Evolutionary conservation across 2,797 vertebrate genomes (phyloP).

Genomic region (Pseudochirops corinnae): DNA sequence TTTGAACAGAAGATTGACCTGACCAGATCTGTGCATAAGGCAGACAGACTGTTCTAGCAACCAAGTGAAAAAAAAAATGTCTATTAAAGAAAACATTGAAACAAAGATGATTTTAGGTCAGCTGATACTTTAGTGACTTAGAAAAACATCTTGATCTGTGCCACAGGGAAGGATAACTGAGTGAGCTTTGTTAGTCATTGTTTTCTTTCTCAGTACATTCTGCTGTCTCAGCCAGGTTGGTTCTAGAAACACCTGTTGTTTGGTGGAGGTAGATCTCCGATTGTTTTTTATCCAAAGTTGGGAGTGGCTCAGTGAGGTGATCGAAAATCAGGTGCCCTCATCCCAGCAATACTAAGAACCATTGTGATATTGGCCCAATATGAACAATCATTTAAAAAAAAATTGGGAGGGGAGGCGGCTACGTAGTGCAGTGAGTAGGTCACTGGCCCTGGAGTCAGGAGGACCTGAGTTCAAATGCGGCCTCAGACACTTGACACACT

Average conservation of each 20-base stretch:
- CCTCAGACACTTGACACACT: no score
- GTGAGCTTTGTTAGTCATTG: slow-evolving; percentile 27
- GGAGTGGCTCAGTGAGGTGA: neutral
- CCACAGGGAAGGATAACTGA: neutral
- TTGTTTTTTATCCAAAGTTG: slow-evolving; percentile 11
- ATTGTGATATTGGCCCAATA: neutral
- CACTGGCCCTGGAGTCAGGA: no score
- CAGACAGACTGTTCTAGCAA: neutral
- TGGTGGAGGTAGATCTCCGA: neutral
- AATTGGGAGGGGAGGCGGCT: no score
- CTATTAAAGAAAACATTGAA: neutral
- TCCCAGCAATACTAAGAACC: slow-evolving; percentile 19
- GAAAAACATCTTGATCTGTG: slow-evolving; percentile 7
- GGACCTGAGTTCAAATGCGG: no score
- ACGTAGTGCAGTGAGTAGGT: no score
- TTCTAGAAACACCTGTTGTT: slow-evolving; percentile 26
- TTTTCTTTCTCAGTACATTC: neutral
- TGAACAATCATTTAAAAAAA: slow-evolving; percentile 25
- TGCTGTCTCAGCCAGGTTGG: neutral
- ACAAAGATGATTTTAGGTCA: neutral
- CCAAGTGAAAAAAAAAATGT: neutral
- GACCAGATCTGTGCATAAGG: neutral
- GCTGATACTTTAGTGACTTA: slow-evolving; percentile 1
- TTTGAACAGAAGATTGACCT: neutral
- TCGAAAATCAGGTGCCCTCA: neutral